Evolutionary conservation across 2,113 vertebrate species (phyloP), one percentile per base, ranked within the genome.

Genomic region (Eptesicus fuscus): DNA sequence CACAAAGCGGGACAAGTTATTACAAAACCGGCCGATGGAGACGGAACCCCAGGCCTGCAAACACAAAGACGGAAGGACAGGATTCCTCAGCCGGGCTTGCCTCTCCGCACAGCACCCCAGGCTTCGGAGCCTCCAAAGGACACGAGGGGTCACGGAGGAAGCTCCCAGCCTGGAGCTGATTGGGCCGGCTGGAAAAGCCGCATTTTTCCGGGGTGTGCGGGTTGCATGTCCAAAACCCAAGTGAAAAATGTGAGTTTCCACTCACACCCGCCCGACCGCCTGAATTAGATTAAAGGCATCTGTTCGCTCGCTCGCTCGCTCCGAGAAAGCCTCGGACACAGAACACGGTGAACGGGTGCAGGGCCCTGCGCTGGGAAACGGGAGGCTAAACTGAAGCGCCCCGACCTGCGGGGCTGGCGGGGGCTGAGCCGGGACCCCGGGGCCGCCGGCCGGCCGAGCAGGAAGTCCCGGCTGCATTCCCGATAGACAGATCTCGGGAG

Each of bases 401-500:
- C 11, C 14, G 0, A 77, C 85, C 65, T 74, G 20, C 67, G 42
- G 42, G 78, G 78, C 88, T 28, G 69, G 53, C 12, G 70, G 42
- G 49, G 82, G 77, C 51, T 6, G 79, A 91, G 63, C 51, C 53
- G 53, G 53, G 53, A 53, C 53, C 53, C 53, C 6, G 53, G 53
- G 22, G 53, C 51, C 18, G 17, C 53, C 53, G 18, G 22, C n/a
- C 63, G 79, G 51, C 63, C 42, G 32, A 40, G 88, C 94, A 92
- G 94, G 96, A 95, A 97, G 87, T 76, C 69, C 90, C 56, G n/a
- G 76, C 91, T 2, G 2, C 86, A 51, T 96, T 96, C 91, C 92
- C 78, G 70, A 82, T 25, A 85, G 88, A 93, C 94, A 74, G 86
- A 92, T 96, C 95, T 95, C 85, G 94, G 90, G 82, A 96, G 94